phyloP scores from a whole-genome alignment of 2,888 invertebrate genomes.

The Gonocerus acuteangulatus region DNA sequence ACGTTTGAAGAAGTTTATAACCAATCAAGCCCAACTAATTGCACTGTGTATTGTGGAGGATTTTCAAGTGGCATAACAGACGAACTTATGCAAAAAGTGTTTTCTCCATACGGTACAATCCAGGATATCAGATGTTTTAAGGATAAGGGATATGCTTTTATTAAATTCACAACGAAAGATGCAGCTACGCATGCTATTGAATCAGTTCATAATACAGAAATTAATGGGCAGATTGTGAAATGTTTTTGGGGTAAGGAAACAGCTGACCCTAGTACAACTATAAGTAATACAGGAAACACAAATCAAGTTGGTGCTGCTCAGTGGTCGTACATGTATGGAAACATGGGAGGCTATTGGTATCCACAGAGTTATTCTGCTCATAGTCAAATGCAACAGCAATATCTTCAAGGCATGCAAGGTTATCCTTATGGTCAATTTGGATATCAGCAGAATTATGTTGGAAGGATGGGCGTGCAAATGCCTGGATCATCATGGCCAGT shows the following conservation, averaged over 20 bases:
- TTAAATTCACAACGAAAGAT: slow-evolving; percentile 94
- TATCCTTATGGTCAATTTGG: slow-evolving; percentile 49
- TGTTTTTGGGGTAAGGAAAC: slow-evolving; percentile 98
- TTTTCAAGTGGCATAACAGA: slow-evolving; percentile 89
- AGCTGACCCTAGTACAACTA: slow-evolving; percentile 32
- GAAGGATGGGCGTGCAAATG: slow-evolving; percentile 46
- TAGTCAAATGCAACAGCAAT: slow-evolving; percentile 65
- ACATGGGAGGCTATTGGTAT: slow-evolving; percentile 84
- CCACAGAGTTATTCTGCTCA: slow-evolving; percentile 55
- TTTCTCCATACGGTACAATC: slow-evolving; percentile 89
- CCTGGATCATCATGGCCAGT: slow-evolving; percentile 48
- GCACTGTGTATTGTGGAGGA: slow-evolving; percentile 97
- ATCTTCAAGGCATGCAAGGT: slow-evolving; percentile 56
- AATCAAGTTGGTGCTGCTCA: slow-evolving; percentile 54
- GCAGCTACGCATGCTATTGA: slow-evolving; percentile 96
- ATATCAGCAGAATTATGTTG: slow-evolving; percentile 46
- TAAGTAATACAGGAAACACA: slow-evolving; percentile 39
- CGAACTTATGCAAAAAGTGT: slow-evolving; percentile 92
- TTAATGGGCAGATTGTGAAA: slow-evolving; percentile 91
- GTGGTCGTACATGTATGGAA: slow-evolving; percentile 79
- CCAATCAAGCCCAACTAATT: slow-evolving; percentile 96
- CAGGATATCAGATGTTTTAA: slow-evolving; percentile 96
- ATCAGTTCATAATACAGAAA: slow-evolving; percentile 90
- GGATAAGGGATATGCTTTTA: slow-evolving; percentile 98
- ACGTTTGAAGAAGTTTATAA: slow-evolving; percentile 81